These are phyloP conservation scores for Ceramica pisi DNA, from an alignment of 2,888 invertebrate species.

Conservation along the genomic window DNA sequence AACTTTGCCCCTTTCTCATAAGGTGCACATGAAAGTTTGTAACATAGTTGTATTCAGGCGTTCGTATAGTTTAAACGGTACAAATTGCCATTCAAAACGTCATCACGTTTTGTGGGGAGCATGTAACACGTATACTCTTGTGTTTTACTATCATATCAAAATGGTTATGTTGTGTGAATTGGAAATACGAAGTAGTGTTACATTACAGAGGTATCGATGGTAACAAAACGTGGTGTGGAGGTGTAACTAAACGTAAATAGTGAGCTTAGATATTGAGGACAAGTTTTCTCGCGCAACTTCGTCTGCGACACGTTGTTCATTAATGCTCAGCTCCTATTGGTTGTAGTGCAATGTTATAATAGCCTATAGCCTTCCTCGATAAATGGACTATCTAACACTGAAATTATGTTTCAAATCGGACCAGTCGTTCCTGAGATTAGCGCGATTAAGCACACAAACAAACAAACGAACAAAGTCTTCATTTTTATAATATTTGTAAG, in stretches of 20 bases:
- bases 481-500: no score
- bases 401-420: no score
- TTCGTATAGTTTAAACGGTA: constrained; percentile 76
- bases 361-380: no score
- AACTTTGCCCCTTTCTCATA: constrained; percentile 62
- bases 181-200: constrained; percentile 53
- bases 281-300: no score
- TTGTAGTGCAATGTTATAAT: no score
- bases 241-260: not conserved
- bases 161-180: constrained; percentile 71
- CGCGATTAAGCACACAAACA: no score
- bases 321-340: no score
- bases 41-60: constrained; percentile 67
- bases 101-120: constrained; percentile 77
- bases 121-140: constrained; percentile 70
- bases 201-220: constrained; percentile 25
- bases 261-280: no score
- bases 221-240: not conserved
- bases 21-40: constrained; percentile 54
- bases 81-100: constrained; percentile 81
- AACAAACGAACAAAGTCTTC: no score
- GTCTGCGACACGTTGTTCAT: no score
- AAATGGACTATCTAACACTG: no score
- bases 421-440: no score
- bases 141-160: constrained; percentile 74